A percentile compares a stretch with the other conserved stretches of the same genome.
These are phyloP conservation scores for Caenorhabditis sp. DNA, from an alignment of 2,888 invertebrate species.

Conservation along the genomic window DNA sequence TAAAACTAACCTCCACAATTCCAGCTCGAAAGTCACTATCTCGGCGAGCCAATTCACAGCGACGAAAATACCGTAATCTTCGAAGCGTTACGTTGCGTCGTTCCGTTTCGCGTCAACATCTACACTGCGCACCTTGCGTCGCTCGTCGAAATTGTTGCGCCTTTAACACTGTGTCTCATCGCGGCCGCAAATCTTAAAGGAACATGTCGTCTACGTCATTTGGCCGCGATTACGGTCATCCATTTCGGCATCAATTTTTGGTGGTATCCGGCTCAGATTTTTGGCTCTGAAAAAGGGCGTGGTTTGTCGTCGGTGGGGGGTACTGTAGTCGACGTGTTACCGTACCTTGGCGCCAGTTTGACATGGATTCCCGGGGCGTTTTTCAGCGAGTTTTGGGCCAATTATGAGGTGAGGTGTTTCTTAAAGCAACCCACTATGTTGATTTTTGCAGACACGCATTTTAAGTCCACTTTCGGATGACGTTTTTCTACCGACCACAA, in stretches of 20 bases:
- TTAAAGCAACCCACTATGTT: no score
- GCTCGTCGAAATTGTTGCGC: background rate
- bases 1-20: background rate
- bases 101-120: background rate
- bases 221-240: background rate
- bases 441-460: conserved; percentile 5
- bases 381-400: background rate
- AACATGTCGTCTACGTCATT: background rate
- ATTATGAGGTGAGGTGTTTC: background rate
- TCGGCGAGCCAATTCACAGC: background rate
- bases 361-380: background rate
- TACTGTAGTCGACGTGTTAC: background rate
- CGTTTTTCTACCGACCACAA: conserved; percentile 9
- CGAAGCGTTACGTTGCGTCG: background rate
- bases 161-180: background rate
- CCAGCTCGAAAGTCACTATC: background rate
- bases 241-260: background rate
- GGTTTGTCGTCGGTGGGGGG: background rate
- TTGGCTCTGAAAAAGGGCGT: no score
- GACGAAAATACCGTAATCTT: background rate
- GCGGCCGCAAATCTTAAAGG: background rate
- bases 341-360: background rate
- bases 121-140: background rate
- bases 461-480: background rate
- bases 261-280: background rate